Base-by-base conservation (phyloP, 2,888 invertebrate genomes). In the Entomobrya multifasciata region DNA sequence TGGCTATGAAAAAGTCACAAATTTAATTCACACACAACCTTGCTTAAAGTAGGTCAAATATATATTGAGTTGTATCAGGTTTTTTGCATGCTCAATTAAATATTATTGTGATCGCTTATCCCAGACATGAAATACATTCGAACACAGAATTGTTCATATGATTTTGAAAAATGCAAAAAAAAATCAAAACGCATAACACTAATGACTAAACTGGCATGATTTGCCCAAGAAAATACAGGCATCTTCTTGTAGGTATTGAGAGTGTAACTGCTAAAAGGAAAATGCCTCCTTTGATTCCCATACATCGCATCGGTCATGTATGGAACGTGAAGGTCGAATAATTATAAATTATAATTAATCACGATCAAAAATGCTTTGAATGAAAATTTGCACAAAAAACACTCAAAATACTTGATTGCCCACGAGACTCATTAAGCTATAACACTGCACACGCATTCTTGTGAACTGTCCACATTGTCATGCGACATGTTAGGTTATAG, bases 1-100 rank as follows among this genome's bases (percentile, higher is more conserved):
- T 36, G 36, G 36, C n/a, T 77, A n/a, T 82, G 82, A 72, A 72
- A 72, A 82, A 55, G 82, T 60, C 82, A 82, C 60, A 57, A 74
- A 82, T 82, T 67, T 27, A 52, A n/a, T n/a, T n/a, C n/a, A n/a
- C n/a, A n/a, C n/a, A n/a, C 57, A 36, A 25, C 82, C 82, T 82
- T 82, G 72, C 13, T 47, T 11, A 41, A 82, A 72, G 15, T 82
- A 41, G 82, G 82, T 60, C 82, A 72, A 11, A 60, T 60, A n/a
- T n/a, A n/a, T n/a, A 47, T 30, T 74, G 65, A 67, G 52, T 13
- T 74, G 52, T 55, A 20, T 36, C 36, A 55, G 70, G 30, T 74
- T 72, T 55, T 55, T 30, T n/a, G 36, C 17, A 15, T 5, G 57
- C 49, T 72, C 52, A 72, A 72, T 72, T 72, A 76, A 57, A 55